These are phyloP conservation scores for Trogon surrucura DNA, from an alignment of 2,113 vertebrate species.

Conservation along the genomic window DNA sequence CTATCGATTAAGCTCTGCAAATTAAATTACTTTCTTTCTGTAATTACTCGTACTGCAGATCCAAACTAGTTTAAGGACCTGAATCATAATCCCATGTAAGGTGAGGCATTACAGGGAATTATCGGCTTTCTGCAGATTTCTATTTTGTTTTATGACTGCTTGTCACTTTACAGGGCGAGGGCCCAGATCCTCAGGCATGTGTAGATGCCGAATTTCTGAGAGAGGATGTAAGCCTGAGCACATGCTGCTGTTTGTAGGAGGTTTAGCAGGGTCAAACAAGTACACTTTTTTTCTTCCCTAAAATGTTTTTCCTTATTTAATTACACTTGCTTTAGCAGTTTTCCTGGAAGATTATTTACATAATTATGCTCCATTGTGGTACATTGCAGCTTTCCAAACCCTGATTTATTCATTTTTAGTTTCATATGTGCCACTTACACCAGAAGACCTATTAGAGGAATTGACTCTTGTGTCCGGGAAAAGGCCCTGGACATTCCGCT, in stretches of 20 bases:
- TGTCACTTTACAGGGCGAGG: not conserved
- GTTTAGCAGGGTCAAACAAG: not conserved
- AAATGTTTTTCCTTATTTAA: not conserved
- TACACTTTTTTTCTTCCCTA: not conserved
- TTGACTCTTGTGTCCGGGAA: constrained; percentile 42
- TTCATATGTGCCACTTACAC: not conserved
- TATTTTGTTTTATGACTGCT: not conserved
- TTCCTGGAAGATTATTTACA: not conserved
- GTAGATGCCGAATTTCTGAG: not conserved
- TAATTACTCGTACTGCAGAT: constrained; percentile 21
- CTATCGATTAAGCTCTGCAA: not conserved
- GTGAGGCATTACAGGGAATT: not conserved
- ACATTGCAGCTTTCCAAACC: not conserved
- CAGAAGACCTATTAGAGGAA: not conserved
- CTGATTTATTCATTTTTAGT: not conserved
- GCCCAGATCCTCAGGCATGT: not conserved
- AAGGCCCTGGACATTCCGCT: not conserved
- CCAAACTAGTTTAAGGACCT: not conserved
- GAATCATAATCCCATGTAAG: constrained; percentile 8
- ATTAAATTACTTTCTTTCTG: constrained; percentile 44
- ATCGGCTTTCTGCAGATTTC: not conserved
- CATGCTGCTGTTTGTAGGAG: not conserved
- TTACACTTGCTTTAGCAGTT: not conserved
- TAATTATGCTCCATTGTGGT: not conserved
- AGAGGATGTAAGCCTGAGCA: not conserved